phyloP scores from a whole-genome alignment of 2,888 invertebrate genomes.

The Muscina levida region DNA sequence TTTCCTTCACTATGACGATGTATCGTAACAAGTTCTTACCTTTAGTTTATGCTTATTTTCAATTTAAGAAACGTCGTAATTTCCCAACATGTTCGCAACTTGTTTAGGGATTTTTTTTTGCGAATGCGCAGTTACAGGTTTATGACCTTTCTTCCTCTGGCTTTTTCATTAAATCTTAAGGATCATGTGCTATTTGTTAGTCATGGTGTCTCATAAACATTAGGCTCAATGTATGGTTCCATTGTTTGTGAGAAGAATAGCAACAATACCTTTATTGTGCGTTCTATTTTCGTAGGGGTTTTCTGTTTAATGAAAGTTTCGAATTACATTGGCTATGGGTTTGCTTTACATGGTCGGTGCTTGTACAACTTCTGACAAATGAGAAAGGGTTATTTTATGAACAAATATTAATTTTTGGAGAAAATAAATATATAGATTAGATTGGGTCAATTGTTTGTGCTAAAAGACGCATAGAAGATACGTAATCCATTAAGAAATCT shows the following conservation, averaged over 20 bases:
- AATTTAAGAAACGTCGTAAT: conserved; percentile 46
- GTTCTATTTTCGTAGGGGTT: not conserved
- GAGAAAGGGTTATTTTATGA: too few relatives aligned
- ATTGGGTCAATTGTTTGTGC: too few relatives aligned
- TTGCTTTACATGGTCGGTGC: too few relatives aligned
- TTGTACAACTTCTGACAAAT: too few relatives aligned
- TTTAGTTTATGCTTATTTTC: not conserved
- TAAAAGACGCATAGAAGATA: too few relatives aligned
- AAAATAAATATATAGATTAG: too few relatives aligned
- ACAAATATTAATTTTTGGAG: too few relatives aligned
- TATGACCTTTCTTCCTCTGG: conserved; percentile 30
- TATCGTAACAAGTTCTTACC: conserved; percentile 41
- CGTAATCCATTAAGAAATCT: too few relatives aligned
- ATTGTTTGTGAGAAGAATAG: conserved; percentile 36
- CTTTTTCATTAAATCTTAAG: not conserved
- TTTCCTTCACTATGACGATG: not conserved
- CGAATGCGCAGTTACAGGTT: conserved; percentile 58
- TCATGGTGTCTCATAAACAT: conserved; percentile 46
- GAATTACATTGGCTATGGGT: not conserved
- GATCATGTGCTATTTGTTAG: conserved; percentile 47
- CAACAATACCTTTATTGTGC: not conserved
- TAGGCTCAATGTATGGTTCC: conserved; percentile 30
- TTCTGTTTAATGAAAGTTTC: not conserved
- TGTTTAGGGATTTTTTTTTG: conserved; percentile 42
- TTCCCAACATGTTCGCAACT: conserved; percentile 45